Evolutionary conservation across 23 tunicate genomes (phyloP).

Genomic region (Styela clava): DNA sequence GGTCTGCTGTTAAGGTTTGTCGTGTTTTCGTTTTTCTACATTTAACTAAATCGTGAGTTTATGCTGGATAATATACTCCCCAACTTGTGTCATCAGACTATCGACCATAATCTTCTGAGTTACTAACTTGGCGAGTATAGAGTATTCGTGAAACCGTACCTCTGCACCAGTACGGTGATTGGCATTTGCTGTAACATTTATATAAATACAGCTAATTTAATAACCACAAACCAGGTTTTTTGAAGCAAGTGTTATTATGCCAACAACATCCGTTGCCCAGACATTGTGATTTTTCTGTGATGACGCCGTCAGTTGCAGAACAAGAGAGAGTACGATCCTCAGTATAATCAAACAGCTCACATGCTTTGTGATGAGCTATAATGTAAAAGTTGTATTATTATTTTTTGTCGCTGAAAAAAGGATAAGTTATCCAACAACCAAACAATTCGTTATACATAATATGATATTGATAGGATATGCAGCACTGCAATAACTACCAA

Average conservation of each 20-base stretch:
- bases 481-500: not conserved
- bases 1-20: no score
- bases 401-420: no score
- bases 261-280: not conserved
- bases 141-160: not conserved
- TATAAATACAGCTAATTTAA: not conserved
- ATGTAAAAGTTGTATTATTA: no score
- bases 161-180: no score
- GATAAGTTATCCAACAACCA: not conserved
- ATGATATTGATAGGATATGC: not conserved
- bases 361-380: not conserved
- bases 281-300: not conserved
- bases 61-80: not conserved
- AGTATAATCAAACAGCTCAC: not conserved
- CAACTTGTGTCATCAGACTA: not conserved
- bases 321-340: not conserved
- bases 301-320: not conserved
- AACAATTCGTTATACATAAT: not conserved
- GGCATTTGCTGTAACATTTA: no score
- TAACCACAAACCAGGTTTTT: not conserved
- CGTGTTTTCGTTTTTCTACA: no score
- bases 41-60: not conserved
- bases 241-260: not conserved
- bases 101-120: not conserved
- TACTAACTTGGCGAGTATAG: not conserved